Conservation (phyloP, 1,140 invertebrate species). For the Trigoniulus corallinus region DNA sequence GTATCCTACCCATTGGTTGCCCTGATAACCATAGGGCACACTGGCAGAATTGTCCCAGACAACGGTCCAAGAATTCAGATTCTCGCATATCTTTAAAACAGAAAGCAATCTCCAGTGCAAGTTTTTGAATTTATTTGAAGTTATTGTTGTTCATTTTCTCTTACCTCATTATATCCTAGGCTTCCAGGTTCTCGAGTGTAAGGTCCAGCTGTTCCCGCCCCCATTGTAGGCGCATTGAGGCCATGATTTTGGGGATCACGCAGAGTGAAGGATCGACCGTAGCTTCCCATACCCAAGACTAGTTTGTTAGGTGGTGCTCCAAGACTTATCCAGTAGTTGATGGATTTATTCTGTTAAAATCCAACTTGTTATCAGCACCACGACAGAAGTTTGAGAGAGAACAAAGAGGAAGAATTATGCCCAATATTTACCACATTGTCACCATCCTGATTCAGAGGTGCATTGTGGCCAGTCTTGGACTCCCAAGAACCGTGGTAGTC, state of each 20-base stretch:
- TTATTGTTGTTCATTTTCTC: neutral
- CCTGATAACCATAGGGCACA: conserved; percentile 59
- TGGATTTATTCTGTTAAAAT: too few relatives aligned
- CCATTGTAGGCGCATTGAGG: conserved; percentile 19
- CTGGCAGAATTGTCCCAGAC: conserved; percentile 84
- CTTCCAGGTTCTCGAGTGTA: conserved; percentile 22
- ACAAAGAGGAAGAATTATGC: too few relatives aligned
- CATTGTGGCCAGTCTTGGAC: conserved; percentile 66
- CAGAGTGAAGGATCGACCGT: conserved; percentile 24
- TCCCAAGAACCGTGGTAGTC: conserved; percentile 67
- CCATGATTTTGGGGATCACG: conserved; percentile 14
- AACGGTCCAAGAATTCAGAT: conserved; percentile 59
- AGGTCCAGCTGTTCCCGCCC: conserved; percentile 18
- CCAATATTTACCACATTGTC: too few relatives aligned
- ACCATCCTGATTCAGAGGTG: conserved; percentile 44
- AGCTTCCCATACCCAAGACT: conserved; percentile 23
- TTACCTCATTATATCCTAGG: conserved; percentile 24
- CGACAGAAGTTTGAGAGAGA: too few relatives aligned
- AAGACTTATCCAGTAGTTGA: conserved; percentile 26
- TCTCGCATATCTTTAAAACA: conserved; percentile 62
- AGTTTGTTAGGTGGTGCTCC: conserved; percentile 24
- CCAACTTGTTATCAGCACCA: too few relatives aligned
- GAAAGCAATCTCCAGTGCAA: neutral
- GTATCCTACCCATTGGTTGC: conserved; percentile 80
- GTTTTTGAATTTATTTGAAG: neutral